Conservation (phyloP, 2,113 vertebrate genomes). For the Typhlomys cinereus region DNA sequence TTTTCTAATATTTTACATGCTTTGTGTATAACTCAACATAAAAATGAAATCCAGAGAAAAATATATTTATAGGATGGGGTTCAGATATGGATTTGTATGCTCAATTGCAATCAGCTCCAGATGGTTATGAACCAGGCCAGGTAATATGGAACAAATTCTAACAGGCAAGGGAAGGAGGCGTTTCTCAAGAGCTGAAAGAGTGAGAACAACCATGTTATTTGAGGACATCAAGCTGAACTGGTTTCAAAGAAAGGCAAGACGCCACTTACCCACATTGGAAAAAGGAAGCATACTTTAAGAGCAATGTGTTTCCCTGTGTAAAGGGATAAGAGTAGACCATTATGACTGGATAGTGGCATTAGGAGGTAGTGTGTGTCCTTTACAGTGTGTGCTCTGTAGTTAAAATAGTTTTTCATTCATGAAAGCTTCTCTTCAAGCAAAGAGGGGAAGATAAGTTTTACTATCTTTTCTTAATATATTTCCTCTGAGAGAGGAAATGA, state of each 20-base stretch:
- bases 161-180: not conserved
- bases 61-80: slow-evolving; percentile 41
- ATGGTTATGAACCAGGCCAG: slow-evolving; percentile 53
- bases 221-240: not conserved
- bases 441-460: not conserved
- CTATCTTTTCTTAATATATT: no score
- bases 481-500: not conserved
- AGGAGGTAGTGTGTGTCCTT: not conserved
- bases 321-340: not conserved
- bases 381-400: not conserved
- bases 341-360: not conserved
- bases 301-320: not conserved
- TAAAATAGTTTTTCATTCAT: not conserved
- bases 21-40: slow-evolving; percentile 56
- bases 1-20: slow-evolving; percentile 10
- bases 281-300: not conserved
- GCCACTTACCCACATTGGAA: not conserved
- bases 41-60: slow-evolving; percentile 48
- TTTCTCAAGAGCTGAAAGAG: not conserved
- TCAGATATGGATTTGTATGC: slow-evolving; percentile 50
- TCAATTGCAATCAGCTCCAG: slow-evolving; percentile 68
- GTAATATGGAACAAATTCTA: not conserved
- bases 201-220: not conserved
- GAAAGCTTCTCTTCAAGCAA: not conserved
- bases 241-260: not conserved